phyloP scores from a whole-genome alignment of 2,113 vertebrate species.

The Chinchilla lanigera region DNA sequence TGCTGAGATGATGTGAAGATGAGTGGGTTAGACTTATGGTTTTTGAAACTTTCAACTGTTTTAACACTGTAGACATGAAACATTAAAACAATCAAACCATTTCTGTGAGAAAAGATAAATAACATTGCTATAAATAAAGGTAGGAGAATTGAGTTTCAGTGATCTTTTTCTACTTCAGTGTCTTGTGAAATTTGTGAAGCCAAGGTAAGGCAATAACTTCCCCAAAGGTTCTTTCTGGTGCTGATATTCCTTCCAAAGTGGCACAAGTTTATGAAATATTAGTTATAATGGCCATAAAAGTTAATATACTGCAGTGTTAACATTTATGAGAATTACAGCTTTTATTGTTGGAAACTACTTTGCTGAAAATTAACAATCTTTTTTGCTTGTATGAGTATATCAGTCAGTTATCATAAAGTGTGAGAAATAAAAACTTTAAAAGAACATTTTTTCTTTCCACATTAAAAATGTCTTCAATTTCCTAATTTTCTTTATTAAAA shows the following conservation, averaged over 20 bases:
- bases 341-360: not conserved
- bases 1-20: conserved; percentile 44
- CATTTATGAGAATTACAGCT: not conserved
- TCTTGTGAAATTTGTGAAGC: not conserved
- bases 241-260: not conserved
- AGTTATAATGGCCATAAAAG: not conserved
- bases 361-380: not conserved
- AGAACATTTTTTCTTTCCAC: not conserved
- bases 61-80: conserved; percentile 39
- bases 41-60: conserved; percentile 59
- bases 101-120: conserved; percentile 38
- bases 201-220: not conserved
- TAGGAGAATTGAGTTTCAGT: not conserved
- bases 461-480: not conserved
- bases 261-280: not conserved
- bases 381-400: not conserved
- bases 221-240: not conserved
- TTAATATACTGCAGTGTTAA: not conserved
- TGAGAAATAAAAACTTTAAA: not conserved
- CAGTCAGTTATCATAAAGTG: not conserved
- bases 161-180: not conserved
- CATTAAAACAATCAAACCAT: conserved; percentile 43
- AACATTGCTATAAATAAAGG: not conserved
- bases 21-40: conserved; percentile 11
- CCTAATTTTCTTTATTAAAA: not conserved